Evolutionary conservation across 2,888 invertebrate species (phyloP).

Genomic region (Rotaria magnacalcarata): DNA sequence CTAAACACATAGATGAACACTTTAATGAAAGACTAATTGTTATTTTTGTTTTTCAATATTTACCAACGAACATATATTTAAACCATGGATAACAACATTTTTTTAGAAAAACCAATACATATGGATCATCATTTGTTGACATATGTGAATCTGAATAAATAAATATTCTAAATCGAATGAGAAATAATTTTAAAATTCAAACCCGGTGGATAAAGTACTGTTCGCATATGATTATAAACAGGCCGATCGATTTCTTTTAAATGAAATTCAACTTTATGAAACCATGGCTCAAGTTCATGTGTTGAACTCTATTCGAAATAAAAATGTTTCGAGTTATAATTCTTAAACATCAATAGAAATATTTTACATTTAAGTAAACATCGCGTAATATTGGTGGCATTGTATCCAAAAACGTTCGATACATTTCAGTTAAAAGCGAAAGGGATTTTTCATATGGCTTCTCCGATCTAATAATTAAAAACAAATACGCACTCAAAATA

Average conservation of each 20-base stretch:
- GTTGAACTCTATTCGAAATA: neutral
- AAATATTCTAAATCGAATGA: neutral
- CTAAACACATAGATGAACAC: conserved; percentile 48
- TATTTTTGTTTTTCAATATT: neutral
- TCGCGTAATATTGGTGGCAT: conserved; percentile 34
- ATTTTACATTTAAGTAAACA: neutral
- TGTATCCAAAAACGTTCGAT: conserved; percentile 52
- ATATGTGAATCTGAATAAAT: neutral
- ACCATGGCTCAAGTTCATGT: conserved; percentile 23
- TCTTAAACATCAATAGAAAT: too few species aligned
- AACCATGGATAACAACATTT: conserved; percentile 32
- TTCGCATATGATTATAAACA: conserved; percentile 8
- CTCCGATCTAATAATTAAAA: conserved; percentile 51
- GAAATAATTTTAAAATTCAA: neutral
- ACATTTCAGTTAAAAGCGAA: conserved; percentile 56
- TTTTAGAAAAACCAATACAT: neutral
- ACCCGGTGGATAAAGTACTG: neutral
- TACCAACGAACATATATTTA: conserved; percentile 18
- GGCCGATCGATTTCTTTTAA: conserved; percentile 30
- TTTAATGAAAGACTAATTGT: neutral
- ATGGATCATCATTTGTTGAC: neutral
- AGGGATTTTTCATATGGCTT: conserved; percentile 55
- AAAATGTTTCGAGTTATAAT: too few species aligned
- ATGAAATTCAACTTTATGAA: conserved; percentile 37
- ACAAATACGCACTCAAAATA: neutral